Conservation (phyloP, 2,888 invertebrate species). For the Sphaerophoria taeniata region DNA sequence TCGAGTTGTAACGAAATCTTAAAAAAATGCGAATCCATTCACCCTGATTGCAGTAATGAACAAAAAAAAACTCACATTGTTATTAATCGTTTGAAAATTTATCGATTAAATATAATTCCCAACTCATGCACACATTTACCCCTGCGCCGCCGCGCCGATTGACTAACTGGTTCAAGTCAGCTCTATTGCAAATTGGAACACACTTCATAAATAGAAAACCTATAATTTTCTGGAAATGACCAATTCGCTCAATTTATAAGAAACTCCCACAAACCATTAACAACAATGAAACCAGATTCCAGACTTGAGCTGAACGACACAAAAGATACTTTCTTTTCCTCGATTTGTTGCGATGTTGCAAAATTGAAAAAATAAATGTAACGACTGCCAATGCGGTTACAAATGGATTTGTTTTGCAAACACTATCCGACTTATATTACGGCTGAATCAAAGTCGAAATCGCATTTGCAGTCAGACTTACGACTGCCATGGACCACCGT, state of each 20-base stretch:
- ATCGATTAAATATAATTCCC: slow-evolving; percentile 6
- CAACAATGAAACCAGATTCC: slow-evolving; percentile 44
- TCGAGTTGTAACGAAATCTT: not conserved
- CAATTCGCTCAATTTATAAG: slow-evolving; percentile 13
- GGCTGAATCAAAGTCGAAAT: not conserved
- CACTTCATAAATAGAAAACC: slow-evolving; percentile 12
- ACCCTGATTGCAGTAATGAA: not conserved
- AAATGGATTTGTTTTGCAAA: slow-evolving; percentile 66
- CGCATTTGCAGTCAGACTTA: not conserved
- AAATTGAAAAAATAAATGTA: slow-evolving; percentile 14
- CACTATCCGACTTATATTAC: slow-evolving; percentile 27
- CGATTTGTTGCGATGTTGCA: slow-evolving; percentile 21
- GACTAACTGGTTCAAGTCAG: not conserved
- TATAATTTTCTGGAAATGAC: slow-evolving; percentile 15
- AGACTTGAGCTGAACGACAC: slow-evolving; percentile 1
- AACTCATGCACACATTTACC: not conserved
- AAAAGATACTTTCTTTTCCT: slow-evolving; percentile 41
- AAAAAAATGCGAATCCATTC: not conserved
- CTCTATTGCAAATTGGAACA: slow-evolving; percentile 15
- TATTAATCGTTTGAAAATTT: slow-evolving; percentile 11
- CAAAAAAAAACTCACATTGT: not conserved
- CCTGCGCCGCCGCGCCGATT: not conserved
- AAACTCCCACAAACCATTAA: slow-evolving; percentile 34
- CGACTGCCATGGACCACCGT: slow-evolving; percentile 24
- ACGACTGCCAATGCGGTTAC: slow-evolving; percentile 55